These are phyloP conservation scores for Ophioninae sp. DNA, from an alignment of 2,888 invertebrate genomes.

Conservation along the genomic window DNA sequence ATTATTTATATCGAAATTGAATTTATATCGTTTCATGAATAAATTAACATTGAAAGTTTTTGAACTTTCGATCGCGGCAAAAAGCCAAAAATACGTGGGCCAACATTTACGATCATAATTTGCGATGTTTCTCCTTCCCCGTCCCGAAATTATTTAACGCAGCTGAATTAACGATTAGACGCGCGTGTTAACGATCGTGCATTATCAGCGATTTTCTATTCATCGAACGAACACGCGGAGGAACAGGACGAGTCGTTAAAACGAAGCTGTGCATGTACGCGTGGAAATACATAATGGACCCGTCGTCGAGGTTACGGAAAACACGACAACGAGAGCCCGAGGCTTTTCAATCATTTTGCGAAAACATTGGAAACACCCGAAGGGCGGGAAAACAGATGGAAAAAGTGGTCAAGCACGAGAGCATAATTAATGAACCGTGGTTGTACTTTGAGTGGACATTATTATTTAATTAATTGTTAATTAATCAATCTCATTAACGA, in stretches of 20 bases:
- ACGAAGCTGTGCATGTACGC: background rate
- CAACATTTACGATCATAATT: background rate
- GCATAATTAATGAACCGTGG: background rate
- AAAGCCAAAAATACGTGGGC: background rate
- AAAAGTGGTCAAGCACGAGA: background rate
- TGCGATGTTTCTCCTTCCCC: background rate
- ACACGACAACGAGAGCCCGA: background rate
- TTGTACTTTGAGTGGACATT: background rate
- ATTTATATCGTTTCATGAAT: no score
- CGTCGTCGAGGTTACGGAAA: background rate
- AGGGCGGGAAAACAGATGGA: background rate
- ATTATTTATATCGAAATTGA: no score
- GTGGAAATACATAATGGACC: background rate
- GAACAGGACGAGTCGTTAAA: background rate
- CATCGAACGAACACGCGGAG: background rate
- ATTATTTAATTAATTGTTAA: background rate
- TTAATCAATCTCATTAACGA: background rate
- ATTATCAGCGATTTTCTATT: background rate
- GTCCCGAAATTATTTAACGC: background rate
- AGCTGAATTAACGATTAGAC: background rate
- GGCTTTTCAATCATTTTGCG: background rate
- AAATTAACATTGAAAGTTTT: no score
- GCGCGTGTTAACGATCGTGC: background rate
- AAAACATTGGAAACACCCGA: background rate
- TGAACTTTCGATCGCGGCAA: background rate